Conservation (phyloP, 2,113 vertebrate species). For the Centrocercus urophasianus region DNA sequence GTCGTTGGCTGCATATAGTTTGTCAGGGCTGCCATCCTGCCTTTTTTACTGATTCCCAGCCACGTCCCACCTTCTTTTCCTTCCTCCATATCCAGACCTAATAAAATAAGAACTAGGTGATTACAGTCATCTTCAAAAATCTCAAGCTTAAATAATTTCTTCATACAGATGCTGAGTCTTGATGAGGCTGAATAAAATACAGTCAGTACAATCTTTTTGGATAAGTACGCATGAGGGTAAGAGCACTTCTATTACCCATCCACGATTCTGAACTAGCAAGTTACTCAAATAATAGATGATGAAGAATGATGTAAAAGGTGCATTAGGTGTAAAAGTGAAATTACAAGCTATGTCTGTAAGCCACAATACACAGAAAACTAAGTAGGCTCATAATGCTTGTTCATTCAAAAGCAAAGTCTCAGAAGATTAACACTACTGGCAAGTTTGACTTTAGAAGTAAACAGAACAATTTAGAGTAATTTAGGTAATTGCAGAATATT, state of each 20-base stretch:
- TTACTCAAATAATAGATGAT: neutral
- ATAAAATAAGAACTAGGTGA: neutral
- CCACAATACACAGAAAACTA: neutral
- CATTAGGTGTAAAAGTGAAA: neutral
- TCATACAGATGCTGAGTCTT: neutral
- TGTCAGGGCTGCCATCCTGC: constrained; percentile 92
- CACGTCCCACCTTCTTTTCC: constrained; percentile 95
- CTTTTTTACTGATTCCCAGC: constrained; percentile 92
- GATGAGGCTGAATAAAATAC: neutral
- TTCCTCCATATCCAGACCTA: constrained; percentile 93
- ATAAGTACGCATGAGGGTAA: neutral
- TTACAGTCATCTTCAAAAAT: neutral
- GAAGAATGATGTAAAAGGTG: neutral
- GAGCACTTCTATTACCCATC: neutral
- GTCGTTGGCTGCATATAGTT: constrained; percentile 89
- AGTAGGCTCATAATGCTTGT: neutral
- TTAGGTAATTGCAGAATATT: neutral
- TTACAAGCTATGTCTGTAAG: neutral
- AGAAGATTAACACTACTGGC: neutral
- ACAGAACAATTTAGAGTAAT: neutral
- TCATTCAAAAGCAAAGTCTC: neutral
- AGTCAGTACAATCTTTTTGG: neutral
- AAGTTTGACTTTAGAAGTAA: neutral
- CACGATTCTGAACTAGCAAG: neutral
- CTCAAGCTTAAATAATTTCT: neutral